A percentile compares a stretch with the other conserved stretches of the same genome.
phyloP scores from a whole-genome alignment of 2,113 vertebrate species.

The Cyphomyrus discorhynchus region DNA sequence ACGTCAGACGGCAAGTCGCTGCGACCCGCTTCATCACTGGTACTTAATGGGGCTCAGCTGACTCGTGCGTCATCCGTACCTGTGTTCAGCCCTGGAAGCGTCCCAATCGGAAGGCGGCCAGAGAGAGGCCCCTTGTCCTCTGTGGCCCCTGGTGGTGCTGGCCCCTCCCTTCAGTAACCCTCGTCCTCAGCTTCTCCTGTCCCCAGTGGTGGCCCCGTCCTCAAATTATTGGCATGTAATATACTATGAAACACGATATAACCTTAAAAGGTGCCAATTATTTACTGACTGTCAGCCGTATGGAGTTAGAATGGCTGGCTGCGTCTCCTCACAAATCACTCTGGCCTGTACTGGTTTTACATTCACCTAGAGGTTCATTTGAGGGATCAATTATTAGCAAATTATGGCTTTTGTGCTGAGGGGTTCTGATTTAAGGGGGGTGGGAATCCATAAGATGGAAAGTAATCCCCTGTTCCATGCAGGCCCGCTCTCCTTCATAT shows the following conservation, averaged over 20 bases:
- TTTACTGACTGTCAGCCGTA: constrained; percentile 6
- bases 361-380: neutral
- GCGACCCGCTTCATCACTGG: no score
- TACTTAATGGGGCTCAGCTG: no score
- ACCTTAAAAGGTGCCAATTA: neutral
- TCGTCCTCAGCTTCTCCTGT: neutral
- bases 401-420: neutral
- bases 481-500: neutral
- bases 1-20: no score
- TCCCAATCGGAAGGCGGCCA: no score
- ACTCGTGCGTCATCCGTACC: no score
- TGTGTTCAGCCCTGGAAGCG: no score
- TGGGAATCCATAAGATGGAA: neutral
- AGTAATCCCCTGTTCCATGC: neutral
- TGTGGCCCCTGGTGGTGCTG: no score
- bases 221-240: neutral
- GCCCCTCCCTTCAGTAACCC: neutral
- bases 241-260: neutral
- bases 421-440: neutral
- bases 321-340: constrained; percentile 7
- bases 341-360: neutral
- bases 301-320: neutral
- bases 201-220: neutral
- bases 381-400: constrained; percentile 10
- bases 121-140: no score